Percentiles rank a stretch among this genome's conserved stretches.
Conservation (phyloP, 2,888 invertebrate species). For the Drosophila suboccidentalis region DNA sequence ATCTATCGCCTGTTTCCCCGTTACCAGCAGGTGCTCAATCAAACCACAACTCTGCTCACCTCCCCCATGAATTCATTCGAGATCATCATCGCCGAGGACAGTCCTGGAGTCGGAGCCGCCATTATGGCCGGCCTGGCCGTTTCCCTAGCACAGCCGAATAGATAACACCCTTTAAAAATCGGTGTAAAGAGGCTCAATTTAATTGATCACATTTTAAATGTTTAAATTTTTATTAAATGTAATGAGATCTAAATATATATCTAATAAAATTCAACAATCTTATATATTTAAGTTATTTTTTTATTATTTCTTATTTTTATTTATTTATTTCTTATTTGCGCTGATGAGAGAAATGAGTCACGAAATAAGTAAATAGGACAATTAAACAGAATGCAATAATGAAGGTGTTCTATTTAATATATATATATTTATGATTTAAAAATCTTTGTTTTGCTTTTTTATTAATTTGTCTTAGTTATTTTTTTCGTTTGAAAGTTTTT, state of each 20-base stretch:
- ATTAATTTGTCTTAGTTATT: too few species aligned
- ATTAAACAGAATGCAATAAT: too few species aligned
- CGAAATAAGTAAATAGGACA: too few species aligned
- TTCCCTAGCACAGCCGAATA: background rate
- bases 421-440: too few species aligned
- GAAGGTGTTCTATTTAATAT: too few species aligned
- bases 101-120: constrained; percentile 71
- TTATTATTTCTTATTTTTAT: too few species aligned
- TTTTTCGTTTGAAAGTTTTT: too few species aligned
- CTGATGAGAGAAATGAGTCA: too few species aligned
- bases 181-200: background rate
- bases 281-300: too few species aligned
- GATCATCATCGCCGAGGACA: constrained; percentile 56
- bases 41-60: constrained; percentile 17
- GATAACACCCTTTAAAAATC: background rate
- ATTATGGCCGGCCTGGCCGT: constrained; percentile 88
- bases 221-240: background rate
- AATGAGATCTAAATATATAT: background rate
- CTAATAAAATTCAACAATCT: background rate
- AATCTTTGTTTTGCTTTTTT: too few species aligned
- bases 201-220: background rate
- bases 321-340: too few species aligned
- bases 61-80: constrained; percentile 43
- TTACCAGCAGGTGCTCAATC: constrained; percentile 42
- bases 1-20: constrained; percentile 61